These are phyloP conservation scores for Oegoconia quadripuncta DNA, from an alignment of 2,888 invertebrate genomes.

Conservation along the genomic window DNA sequence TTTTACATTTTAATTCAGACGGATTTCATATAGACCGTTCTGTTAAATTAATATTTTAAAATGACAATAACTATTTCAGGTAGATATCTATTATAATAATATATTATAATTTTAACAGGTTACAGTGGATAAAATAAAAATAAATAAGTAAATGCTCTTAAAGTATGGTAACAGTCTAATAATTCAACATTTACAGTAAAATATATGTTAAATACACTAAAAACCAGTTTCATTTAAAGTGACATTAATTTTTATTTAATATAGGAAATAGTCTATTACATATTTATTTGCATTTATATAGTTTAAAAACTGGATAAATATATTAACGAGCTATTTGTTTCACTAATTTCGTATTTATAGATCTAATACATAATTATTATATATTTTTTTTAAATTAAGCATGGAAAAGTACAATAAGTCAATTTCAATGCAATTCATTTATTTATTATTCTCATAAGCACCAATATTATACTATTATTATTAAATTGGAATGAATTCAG, in stretches of 20 bases:
- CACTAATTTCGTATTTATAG: constrained; percentile 3
- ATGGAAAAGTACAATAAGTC: constrained; percentile 22
- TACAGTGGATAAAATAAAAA: too few relatives aligned
- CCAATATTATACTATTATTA: constrained; percentile 49
- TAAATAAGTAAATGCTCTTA: too few relatives aligned
- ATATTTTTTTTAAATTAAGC: constrained; percentile 17
- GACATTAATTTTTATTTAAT: constrained; percentile 23
- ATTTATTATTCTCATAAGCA: constrained; percentile 54
- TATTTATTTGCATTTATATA: constrained; percentile 32
- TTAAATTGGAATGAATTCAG: constrained; percentile 12
- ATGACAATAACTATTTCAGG: too few relatives aligned
- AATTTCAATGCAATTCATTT: constrained; percentile 33
- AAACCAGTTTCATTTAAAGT: constrained; percentile 29
- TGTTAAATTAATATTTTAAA: too few relatives aligned
- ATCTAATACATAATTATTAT: constrained; percentile 5
- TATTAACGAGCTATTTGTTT: constrained; percentile 10
- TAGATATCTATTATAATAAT: too few relatives aligned
- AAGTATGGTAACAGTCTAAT: too few relatives aligned
- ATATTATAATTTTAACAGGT: too few relatives aligned
- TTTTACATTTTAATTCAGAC: constrained; percentile 35
- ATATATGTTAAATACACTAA: too few relatives aligned
- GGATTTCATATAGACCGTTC: too few relatives aligned
- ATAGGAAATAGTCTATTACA: constrained; percentile 25
- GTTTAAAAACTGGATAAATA: constrained; percentile 15
- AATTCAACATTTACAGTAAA: too few relatives aligned